phyloP scores from a whole-genome alignment of 2,888 invertebrate species.

The Dorcus hopei region DNA sequence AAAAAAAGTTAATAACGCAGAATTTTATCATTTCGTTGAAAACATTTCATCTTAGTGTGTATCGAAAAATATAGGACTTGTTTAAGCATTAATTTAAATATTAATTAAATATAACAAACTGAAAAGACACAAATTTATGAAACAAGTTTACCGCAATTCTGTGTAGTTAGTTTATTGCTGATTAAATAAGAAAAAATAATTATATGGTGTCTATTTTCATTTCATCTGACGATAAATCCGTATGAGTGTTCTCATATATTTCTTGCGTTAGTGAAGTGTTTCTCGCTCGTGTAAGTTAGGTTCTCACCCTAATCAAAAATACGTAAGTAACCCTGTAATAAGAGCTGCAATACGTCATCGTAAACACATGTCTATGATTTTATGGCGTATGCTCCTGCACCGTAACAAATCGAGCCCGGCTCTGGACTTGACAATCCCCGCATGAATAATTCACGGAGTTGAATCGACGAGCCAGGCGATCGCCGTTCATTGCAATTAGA shows the following conservation, averaged over 20 bases:
- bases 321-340: conserved; percentile 6
- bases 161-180: too few species aligned
- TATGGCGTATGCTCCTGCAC: conserved; percentile 29
- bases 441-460: conserved; percentile 38
- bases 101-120: too few species aligned
- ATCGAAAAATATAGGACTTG: background rate
- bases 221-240: too few species aligned
- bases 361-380: conserved; percentile 36
- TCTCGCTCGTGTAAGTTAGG: too few species aligned
- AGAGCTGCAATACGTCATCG: conserved; percentile 30
- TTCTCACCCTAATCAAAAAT: background rate
- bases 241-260: too few species aligned
- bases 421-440: conserved; percentile 36
- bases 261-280: too few species aligned
- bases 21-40: background rate
- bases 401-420: conserved; percentile 36
- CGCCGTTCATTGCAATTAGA: conserved; percentile 46
- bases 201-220: too few species aligned
- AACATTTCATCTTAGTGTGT: background rate
- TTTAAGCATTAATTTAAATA: too few species aligned
- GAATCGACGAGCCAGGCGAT: conserved; percentile 38
- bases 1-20: background rate
- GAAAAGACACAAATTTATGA: too few species aligned
- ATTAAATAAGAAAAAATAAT: too few species aligned
- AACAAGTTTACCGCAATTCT: too few species aligned